Conservation (phyloP, 2,888 invertebrate genomes). For the Melanophora roralis region DNA sequence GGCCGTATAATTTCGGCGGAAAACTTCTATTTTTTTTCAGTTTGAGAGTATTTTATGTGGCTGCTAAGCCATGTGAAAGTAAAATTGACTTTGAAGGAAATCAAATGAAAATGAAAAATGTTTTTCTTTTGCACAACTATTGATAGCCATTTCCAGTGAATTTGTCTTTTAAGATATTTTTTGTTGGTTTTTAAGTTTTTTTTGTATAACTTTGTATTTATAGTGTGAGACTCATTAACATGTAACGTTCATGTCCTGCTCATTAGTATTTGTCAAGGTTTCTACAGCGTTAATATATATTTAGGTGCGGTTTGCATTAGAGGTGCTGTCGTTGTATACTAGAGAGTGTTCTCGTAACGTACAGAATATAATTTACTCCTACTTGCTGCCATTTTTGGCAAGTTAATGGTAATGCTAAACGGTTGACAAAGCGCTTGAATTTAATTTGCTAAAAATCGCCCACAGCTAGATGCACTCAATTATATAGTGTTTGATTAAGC, state of each 20-base stretch:
- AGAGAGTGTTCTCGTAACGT: constrained; percentile 43
- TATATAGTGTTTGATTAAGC: constrained; percentile 49
- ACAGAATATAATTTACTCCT: constrained; percentile 33
- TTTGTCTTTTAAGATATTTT: neutral
- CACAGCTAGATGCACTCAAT: constrained; percentile 48
- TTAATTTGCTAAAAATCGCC: constrained; percentile 46
- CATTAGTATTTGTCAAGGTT: constrained; percentile 60
- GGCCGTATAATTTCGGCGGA: neutral
- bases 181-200: constrained; percentile 36
- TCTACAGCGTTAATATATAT: constrained; percentile 13
- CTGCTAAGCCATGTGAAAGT: constrained; percentile 45
- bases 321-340: neutral
- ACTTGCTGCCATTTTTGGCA: constrained; percentile 50
- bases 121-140: constrained; percentile 21
- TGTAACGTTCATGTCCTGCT: constrained; percentile 56
- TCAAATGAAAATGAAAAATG: constrained; percentile 49
- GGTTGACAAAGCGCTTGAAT: neutral
- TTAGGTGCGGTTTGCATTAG: constrained; percentile 4
- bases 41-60: no score
- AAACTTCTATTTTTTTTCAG: neutral
- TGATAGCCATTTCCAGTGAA: constrained; percentile 10
- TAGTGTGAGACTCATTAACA: constrained; percentile 53
- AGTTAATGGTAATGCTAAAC: neutral
- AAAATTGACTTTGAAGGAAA: constrained; percentile 53
- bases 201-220: neutral